Conservation (phyloP, 2,888 invertebrate genomes). For the Asteroscopus sphinx region DNA sequence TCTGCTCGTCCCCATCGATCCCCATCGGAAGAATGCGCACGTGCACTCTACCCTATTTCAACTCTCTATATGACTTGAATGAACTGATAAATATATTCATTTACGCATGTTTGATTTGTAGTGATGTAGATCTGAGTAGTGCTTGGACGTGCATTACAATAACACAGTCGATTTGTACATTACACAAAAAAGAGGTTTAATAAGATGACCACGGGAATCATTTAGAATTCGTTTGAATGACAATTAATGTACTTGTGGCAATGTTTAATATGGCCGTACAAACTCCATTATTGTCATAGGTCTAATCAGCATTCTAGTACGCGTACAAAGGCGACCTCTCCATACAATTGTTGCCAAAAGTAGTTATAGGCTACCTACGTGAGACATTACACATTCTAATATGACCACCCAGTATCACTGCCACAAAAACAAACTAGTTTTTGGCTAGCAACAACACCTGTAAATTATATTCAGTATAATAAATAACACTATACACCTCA, state of each 20-base stretch:
- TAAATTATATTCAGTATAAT: constrained; percentile 9
- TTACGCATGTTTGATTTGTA: constrained; percentile 12
- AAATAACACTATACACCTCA: constrained; percentile 9
- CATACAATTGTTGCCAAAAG: background rate
- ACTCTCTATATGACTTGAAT: constrained; percentile 52
- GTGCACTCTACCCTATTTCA: constrained; percentile 57
- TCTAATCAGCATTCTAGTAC: background rate
- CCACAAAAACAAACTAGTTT: constrained; percentile 13
- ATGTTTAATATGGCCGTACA: too few relatives aligned
- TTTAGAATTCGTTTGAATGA: too few relatives aligned
- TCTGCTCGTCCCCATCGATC: constrained; percentile 52
- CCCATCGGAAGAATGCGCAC: constrained; percentile 44
- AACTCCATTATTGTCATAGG: too few relatives aligned
- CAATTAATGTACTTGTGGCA: too few relatives aligned
- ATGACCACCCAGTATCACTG: background rate
- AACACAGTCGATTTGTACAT: background rate
- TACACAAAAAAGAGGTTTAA: background rate
- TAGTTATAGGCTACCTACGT: background rate
- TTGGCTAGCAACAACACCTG: constrained; percentile 13
- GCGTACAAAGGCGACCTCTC: background rate
- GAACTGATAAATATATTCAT: constrained; percentile 28
- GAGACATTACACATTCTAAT: constrained; percentile 5
- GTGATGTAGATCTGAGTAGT: constrained; percentile 13
- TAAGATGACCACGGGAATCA: too few relatives aligned
- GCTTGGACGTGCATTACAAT: background rate